These are phyloP conservation scores for Polyommatus icarus DNA, from an alignment of 2,888 invertebrate genomes.

Conservation along the genomic window DNA sequence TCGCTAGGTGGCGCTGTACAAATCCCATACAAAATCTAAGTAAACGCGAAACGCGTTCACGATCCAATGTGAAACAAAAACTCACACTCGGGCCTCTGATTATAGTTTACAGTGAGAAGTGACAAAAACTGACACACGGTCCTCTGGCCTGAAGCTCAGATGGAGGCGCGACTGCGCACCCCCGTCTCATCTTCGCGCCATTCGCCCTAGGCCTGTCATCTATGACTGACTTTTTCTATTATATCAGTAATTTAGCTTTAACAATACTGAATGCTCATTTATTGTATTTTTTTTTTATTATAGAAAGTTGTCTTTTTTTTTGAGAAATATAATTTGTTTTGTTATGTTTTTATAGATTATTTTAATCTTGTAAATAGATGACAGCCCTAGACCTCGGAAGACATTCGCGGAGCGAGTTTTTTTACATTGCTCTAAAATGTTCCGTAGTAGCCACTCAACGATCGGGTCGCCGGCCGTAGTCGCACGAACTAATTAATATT, in stretches of 20 bases:
- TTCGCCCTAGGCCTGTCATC: constrained; percentile 22
- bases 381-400: neutral
- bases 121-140: neutral
- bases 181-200: constrained; percentile 11
- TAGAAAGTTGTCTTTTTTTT: constrained; percentile 35
- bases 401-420: constrained; percentile 21
- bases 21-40: too few species aligned
- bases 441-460: constrained; percentile 37
- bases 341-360: constrained; percentile 23
- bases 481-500: constrained; percentile 69
- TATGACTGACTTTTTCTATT: neutral
- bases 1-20: too few species aligned
- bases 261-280: constrained; percentile 28
- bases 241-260: constrained; percentile 22
- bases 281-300: constrained; percentile 11
- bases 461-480: constrained; percentile 33
- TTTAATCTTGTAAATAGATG: constrained; percentile 14
- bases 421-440: constrained; percentile 30
- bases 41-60: too few species aligned
- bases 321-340: constrained; percentile 25
- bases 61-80: too few species aligned
- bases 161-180: constrained; percentile 10
- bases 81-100: too few species aligned
- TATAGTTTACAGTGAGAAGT: neutral
- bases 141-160: constrained; percentile 11